Conservation (phyloP, 2,888 invertebrate genomes). For the Apamea monoglypha region DNA sequence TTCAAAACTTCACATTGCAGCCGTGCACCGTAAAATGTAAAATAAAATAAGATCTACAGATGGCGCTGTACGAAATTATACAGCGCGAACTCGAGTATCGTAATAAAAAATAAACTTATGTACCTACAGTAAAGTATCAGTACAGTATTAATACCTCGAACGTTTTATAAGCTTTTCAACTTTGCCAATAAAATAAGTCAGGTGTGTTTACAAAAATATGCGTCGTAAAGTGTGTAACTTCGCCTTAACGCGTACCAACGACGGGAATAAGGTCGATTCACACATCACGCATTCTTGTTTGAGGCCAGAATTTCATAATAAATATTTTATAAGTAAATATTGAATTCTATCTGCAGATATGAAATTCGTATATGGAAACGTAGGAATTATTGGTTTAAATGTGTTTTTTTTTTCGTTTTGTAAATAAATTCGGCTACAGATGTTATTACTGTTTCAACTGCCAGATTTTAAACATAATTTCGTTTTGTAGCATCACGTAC, state of each 20-base stretch:
- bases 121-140: conserved; percentile 41
- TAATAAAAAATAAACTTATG: conserved; percentile 52
- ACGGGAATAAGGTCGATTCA: conserved; percentile 40
- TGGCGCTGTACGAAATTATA: conserved; percentile 47
- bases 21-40: neutral
- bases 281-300: conserved; percentile 33
- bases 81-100: conserved; percentile 42
- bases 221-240: conserved; percentile 58
- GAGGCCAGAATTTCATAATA: conserved; percentile 40
- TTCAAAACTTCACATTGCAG: neutral
- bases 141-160: conserved; percentile 53
- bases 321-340: conserved; percentile 40
- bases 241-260: conserved; percentile 52
- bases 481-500: conserved; percentile 4
- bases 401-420: neutral
- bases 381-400: neutral
- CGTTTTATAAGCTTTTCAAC: conserved; percentile 64
- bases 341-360: conserved; percentile 16
- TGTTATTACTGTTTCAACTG: neutral
- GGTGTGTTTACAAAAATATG: conserved; percentile 70
- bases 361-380: neutral
- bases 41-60: conserved; percentile 13
- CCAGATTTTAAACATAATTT: conserved; percentile 10
- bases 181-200: conserved; percentile 68
- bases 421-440: neutral